These are phyloP conservation scores for Melanocharis versteri DNA, from an alignment of 2,113 vertebrate species.

Conservation along the genomic window DNA sequence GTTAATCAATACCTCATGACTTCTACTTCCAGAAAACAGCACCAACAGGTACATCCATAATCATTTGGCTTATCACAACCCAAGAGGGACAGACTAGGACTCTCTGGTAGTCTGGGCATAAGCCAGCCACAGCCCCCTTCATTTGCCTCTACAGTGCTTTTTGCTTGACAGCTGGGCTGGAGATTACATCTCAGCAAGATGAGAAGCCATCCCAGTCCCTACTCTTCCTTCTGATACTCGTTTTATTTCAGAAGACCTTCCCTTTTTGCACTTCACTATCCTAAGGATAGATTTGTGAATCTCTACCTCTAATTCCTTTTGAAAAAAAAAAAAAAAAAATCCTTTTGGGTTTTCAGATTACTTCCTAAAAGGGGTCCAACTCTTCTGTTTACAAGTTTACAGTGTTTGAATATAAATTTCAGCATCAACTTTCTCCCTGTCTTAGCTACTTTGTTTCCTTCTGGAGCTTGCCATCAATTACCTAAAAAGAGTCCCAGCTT, in stretches of 20 bases:
- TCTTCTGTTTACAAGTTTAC: neutral
- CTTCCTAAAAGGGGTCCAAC: neutral
- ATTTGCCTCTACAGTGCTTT: neutral
- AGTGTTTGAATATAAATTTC: neutral
- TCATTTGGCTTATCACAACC: neutral
- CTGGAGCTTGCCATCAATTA: neutral
- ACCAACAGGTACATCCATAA: neutral
- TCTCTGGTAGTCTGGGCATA: neutral
- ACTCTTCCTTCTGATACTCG: neutral
- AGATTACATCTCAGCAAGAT: neutral
- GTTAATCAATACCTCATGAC: neutral
- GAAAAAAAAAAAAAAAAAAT: neutral
- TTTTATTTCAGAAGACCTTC: neutral
- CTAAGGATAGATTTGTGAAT: neutral
- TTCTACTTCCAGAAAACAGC: neutral
- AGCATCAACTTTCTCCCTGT: neutral
- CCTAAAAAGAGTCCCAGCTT: neutral
- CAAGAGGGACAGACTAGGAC: neutral
- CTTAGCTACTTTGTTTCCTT: neutral
- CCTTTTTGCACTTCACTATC: neutral
- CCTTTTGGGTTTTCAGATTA: neutral
- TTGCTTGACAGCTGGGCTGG: neutral
- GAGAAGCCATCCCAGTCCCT: neutral
- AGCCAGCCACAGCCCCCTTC: neutral
- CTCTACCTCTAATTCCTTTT: neutral